Conservation (phyloP, 2,113 vertebrate genomes). For the Cebus imitator region DNA sequence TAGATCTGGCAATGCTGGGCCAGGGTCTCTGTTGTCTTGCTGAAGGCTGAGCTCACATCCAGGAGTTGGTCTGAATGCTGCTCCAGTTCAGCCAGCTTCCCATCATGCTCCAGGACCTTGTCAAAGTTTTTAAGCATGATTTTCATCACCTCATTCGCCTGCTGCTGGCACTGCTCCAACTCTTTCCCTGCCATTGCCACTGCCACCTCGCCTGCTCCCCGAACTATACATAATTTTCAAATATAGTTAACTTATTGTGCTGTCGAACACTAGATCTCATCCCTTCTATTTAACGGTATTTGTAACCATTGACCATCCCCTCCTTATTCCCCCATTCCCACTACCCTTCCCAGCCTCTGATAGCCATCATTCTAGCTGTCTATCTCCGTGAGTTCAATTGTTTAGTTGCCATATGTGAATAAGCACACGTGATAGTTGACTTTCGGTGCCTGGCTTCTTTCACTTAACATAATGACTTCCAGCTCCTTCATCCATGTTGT, state of each 20-base stretch:
- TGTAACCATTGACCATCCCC: background rate
- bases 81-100: constrained; percentile 77
- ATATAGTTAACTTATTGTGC: background rate
- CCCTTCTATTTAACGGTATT: background rate
- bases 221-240: too few species aligned
- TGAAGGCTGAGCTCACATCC: constrained; percentile 75
- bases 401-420: background rate
- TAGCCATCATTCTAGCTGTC: background rate
- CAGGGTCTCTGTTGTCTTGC: constrained; percentile 73
- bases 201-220: too few species aligned
- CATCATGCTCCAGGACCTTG: constrained; percentile 80
- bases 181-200: constrained; percentile 61
- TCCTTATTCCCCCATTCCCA: background rate
- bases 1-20: constrained; percentile 67
- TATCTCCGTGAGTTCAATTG: background rate
- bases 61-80: constrained; percentile 77
- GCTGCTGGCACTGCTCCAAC: constrained; percentile 75
- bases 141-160: constrained; percentile 76
- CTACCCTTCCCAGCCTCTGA: background rate
- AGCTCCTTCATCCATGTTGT: background rate
- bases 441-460: background rate
- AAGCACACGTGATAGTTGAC: background rate
- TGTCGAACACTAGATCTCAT: background rate
- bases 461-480: background rate
- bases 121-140: constrained; percentile 81